Percentiles rank a stretch among this genome's conserved stretches.
Evolutionary conservation across 1,140 invertebrate species (phyloP).

Genomic region (Acromyrmex charruanus): DNA sequence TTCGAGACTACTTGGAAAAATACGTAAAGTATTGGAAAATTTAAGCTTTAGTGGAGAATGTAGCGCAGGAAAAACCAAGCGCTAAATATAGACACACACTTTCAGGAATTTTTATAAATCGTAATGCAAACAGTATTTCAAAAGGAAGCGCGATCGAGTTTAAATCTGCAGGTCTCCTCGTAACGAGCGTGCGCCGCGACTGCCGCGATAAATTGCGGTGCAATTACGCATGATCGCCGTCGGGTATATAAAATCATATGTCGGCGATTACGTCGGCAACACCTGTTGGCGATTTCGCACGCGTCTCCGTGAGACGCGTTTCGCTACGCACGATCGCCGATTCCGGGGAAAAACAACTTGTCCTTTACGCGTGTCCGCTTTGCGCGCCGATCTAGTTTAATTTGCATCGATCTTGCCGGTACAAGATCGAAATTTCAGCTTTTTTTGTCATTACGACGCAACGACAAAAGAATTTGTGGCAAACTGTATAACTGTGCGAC

Average conservation of each 20-base stretch:
- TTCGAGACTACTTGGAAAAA: too few relatives aligned
- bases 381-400: background rate
- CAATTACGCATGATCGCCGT: constrained; percentile 46
- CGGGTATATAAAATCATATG: constrained; percentile 46
- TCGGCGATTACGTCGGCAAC: constrained; percentile 27
- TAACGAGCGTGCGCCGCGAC: background rate
- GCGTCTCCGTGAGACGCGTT: constrained; percentile 34
- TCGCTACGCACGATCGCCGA: constrained; percentile 34
- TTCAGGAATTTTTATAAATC: background rate
- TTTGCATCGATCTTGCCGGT: background rate
- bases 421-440: background rate
- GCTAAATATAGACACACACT: background rate
- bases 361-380: background rate
- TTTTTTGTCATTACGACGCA: too few relatives aligned
- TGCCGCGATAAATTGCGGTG: constrained; percentile 43
- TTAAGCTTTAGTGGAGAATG: too few relatives aligned
- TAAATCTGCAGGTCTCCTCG: constrained; percentile 19
- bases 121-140: background rate
- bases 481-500: background rate
- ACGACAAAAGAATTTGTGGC: background rate
- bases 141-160: constrained; percentile 15
- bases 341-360: constrained; percentile 14
- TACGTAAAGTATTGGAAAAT: too few relatives aligned
- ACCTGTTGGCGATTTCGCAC: constrained; percentile 46
- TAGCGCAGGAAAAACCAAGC: background rate